Base-by-base conservation (phyloP, 2,797 vertebrate genomes). In the Falco biarmicus region DNA sequence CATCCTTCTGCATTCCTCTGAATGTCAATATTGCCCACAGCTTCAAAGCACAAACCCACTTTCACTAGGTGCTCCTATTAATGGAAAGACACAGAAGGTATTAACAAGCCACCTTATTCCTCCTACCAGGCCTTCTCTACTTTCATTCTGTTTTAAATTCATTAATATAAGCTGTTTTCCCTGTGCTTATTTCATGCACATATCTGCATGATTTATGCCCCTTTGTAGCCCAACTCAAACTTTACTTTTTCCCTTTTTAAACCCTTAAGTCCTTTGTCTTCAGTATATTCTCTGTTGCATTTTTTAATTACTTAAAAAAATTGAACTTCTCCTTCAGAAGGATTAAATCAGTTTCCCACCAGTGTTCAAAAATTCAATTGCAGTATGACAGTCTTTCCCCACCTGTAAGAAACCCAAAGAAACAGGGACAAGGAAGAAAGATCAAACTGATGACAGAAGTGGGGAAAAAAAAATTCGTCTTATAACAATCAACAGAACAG, bases 401-500 rank as follows among this genome's bases (percentile, higher is more conserved):
- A 73, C 93, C 65, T 93, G 51, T 71, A 93, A 95, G 90, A 90
- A 65, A 95, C 54, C 65, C 77, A 86, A 89, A 97, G 93, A 97
- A 95, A 97, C 5, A 48, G 28, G 43, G 93, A 95, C 93, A 97
- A 96, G 96, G 89, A 97, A 98, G 93, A 97, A 96, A 97, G 95
- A 98, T 95, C 97, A 97, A 97, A 98, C 95, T 84, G 95, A 81
- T 94, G 95, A 96, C 90, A 96, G 84, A 93, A 89, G 26, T 13
- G n/a, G 86, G 90, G 10, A 37, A 60, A 76, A 25, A 68, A 91
- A 92, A 90, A 16, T 14, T 69, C 60, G 34, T 79, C 74, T 76
- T 95, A 84, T 57, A 97, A 95, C 92, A 97, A 98, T 93, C 95
- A 97, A 95, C 90, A 96, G 92, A 97, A 97, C 54, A 92, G 94